phyloP scores from a whole-genome alignment of 2,888 invertebrate genomes.

The Aelia acuminata region DNA sequence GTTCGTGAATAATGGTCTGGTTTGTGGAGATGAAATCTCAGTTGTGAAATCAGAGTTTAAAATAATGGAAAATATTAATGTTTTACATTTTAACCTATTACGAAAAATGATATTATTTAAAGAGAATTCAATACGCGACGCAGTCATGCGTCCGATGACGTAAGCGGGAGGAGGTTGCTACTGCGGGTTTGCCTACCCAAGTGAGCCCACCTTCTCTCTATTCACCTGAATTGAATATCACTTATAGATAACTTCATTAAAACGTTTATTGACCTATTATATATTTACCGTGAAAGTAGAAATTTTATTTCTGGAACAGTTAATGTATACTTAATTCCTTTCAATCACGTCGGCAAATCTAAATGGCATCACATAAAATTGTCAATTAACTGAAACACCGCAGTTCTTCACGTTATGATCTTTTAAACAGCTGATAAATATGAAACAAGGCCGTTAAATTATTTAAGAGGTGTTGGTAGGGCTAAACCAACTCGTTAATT shows the following conservation, averaged over 20 bases:
- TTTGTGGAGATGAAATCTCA: too few relatives aligned
- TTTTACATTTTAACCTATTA: too few relatives aligned
- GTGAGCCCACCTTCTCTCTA: too few relatives aligned
- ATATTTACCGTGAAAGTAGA: background rate
- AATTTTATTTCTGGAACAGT: background rate
- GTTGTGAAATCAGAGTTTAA: too few relatives aligned
- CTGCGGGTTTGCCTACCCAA: too few relatives aligned
- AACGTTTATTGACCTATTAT: background rate
- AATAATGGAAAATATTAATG: too few relatives aligned
- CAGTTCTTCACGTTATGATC: background rate
- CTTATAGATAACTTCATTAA: background rate
- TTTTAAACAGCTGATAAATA: constrained; percentile 32
- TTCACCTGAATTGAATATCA: background rate
- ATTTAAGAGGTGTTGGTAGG: constrained; percentile 24
- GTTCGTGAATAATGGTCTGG: too few relatives aligned
- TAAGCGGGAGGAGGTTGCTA: too few relatives aligned
- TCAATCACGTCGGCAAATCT: background rate
- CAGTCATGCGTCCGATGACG: too few relatives aligned
- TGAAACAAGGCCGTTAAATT: constrained; percentile 16
- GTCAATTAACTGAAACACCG: background rate
- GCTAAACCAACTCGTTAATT: constrained; percentile 32
- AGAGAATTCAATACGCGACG: too few relatives aligned
- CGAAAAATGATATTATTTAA: too few relatives aligned
- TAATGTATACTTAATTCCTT: background rate
- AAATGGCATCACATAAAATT: background rate